A percentile compares a stretch with the other conserved stretches of the same genome.
Evolutionary conservation across 2,797 vertebrate genomes (phyloP).

Genomic region (Sebastes steindachneri): DNA sequence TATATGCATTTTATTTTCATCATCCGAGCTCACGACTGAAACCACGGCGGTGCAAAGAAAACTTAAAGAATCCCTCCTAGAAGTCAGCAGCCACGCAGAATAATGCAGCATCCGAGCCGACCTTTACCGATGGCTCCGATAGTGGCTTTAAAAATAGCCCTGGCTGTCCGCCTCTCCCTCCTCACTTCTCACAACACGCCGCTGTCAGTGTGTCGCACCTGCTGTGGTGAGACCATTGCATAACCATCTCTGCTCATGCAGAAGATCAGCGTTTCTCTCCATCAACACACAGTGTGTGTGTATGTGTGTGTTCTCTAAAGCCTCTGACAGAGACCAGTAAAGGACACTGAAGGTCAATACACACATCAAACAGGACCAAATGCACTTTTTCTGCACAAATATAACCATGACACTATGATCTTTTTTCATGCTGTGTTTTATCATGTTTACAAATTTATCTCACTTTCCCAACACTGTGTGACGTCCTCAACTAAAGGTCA

Average conservation of each 20-base stretch:
- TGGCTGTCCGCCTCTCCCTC: slow-evolving; percentile 64
- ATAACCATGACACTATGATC: not conserved
- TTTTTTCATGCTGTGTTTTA: not conserved
- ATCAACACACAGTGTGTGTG: slow-evolving; percentile 20
- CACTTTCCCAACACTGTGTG: not conserved
- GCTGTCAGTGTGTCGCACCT: slow-evolving; percentile 65
- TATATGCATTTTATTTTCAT: slow-evolving; percentile 35
- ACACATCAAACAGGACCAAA: slow-evolving; percentile 6
- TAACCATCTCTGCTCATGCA: slow-evolving; percentile 63
- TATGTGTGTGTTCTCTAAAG: not conserved
- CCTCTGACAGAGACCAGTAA: slow-evolving; percentile 19
- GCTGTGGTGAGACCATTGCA: slow-evolving; percentile 65
- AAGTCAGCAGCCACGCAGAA: slow-evolving; percentile 30
- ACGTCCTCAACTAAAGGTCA: not conserved
- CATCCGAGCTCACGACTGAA: not conserved
- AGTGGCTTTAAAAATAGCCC: slow-evolving; percentile 76
- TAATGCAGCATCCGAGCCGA: slow-evolving; percentile 33
- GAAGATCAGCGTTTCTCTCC: slow-evolving; percentile 50
- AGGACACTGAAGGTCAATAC: slow-evolving; percentile 62
- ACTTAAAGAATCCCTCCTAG: slow-evolving; percentile 15
- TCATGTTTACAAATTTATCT: slow-evolving; percentile 9
- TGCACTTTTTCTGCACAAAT: not conserved
- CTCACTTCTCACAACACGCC: slow-evolving; percentile 61
- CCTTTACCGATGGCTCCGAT: slow-evolving; percentile 45
- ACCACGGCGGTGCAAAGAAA: slow-evolving; percentile 8